Evolutionary conservation across 2,797 vertebrate species (phyloP).

Genomic region (Microctenopoma stevenorrisi): DNA sequence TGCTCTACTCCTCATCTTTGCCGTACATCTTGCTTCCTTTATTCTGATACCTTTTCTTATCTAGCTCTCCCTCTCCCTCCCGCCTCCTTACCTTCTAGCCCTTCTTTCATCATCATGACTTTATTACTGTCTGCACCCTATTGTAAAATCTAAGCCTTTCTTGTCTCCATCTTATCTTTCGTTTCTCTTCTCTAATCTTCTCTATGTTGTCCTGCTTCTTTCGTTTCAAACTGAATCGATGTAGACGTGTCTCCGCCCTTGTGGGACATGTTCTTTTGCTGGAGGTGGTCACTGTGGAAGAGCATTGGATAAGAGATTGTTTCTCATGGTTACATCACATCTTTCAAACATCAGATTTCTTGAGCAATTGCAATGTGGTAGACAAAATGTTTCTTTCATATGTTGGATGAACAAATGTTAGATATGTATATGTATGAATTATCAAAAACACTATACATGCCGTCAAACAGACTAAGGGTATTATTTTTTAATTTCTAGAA

Average conservation of each 20-base stretch:
- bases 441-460: too few species aligned
- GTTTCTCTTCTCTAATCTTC: constrained; percentile 48
- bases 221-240: constrained; percentile 34
- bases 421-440: too few species aligned
- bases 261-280: constrained; percentile 19
- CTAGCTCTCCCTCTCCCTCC: neutral
- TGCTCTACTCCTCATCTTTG: constrained; percentile 10
- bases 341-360: constrained; percentile 26
- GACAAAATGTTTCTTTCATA: constrained; percentile 8
- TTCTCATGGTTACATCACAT: constrained; percentile 63
- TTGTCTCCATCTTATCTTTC: constrained; percentile 44
- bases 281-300: constrained; percentile 26
- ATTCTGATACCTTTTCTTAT: constrained; percentile 2
- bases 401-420: neutral
- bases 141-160: constrained; percentile 43
- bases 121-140: constrained; percentile 10
- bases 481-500: too few species aligned
- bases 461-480: too few species aligned
- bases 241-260: constrained; percentile 26
- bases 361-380: constrained; percentile 1
- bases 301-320: constrained; percentile 31
- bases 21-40: constrained; percentile 23
- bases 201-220: constrained; percentile 37
- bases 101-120: constrained; percentile 40
- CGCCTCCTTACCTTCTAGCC: neutral